Conservation (phyloP, 2,888 invertebrate genomes). For the Drosophila limbata region DNA sequence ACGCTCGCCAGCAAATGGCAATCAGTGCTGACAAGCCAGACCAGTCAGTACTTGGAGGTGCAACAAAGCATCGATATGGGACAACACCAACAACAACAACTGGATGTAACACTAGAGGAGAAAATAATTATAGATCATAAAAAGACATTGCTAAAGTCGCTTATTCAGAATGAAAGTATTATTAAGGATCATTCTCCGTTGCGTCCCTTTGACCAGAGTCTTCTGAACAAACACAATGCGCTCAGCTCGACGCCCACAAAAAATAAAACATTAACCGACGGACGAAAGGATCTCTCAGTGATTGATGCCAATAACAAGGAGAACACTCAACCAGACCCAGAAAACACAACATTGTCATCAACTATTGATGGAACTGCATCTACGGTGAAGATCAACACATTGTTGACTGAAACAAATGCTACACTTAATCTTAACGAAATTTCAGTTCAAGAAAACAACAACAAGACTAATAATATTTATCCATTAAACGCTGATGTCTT, state of each 20-base stretch:
- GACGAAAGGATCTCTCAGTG: not conserved
- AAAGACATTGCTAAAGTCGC: constrained; percentile 29
- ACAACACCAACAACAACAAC: constrained; percentile 33
- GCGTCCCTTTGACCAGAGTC: constrained; percentile 71
- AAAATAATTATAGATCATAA: constrained; percentile 24
- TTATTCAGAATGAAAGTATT: constrained; percentile 29
- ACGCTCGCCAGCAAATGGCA: constrained; percentile 76
- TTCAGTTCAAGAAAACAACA: constrained; percentile 38
- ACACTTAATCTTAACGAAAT: constrained; percentile 53
- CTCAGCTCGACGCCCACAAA: constrained; percentile 81
- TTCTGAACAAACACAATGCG: constrained; percentile 76
- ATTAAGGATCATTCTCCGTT: constrained; percentile 59
- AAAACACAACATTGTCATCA: constrained; percentile 61
- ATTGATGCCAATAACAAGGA: constrained; percentile 67
- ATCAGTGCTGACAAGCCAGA: constrained; percentile 54
- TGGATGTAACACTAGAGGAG: constrained; percentile 68
- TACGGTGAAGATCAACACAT: constrained; percentile 65
- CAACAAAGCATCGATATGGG: constrained; percentile 42
- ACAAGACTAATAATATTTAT: constrained; percentile 54
- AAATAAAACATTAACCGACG: constrained; percentile 18
- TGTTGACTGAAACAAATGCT: constrained; percentile 38
- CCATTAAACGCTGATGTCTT: constrained; percentile 62
- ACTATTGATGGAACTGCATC: constrained; percentile 62
- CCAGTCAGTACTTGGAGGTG: constrained; percentile 46
- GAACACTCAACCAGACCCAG: constrained; percentile 64